A percentile compares a stretch with the other conserved stretches of the same genome.
Evolutionary conservation across 2,888 invertebrate genomes (phyloP).

Genomic region (Sesia bembeciformis): DNA sequence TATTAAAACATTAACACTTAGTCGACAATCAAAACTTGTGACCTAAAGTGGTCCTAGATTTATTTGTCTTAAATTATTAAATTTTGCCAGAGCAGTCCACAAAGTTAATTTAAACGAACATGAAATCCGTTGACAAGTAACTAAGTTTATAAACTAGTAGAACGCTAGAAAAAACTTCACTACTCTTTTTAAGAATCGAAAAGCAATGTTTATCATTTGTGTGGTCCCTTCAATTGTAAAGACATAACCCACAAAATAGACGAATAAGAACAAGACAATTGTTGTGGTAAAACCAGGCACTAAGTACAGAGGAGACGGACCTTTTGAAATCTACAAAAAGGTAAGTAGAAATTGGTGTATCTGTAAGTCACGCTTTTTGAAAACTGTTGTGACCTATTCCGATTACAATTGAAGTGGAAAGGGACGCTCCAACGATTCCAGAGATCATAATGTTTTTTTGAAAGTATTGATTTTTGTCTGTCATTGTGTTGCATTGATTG

Average conservation of each 20-base stretch:
- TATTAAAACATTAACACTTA: too few relatives aligned
- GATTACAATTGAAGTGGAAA: constrained; percentile 46
- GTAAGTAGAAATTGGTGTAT: not conserved
- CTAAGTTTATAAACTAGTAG: too few relatives aligned
- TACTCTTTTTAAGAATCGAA: constrained; percentile 15
- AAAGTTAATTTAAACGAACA: too few relatives aligned
- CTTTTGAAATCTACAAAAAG: not conserved
- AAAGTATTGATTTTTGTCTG: constrained; percentile 8
- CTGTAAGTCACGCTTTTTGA: constrained; percentile 44
- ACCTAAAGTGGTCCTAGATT: too few relatives aligned
- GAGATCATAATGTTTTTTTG: constrained; percentile 25
- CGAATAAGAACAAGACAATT: too few relatives aligned
- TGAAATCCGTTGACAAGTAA: too few relatives aligned
- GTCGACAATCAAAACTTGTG: too few relatives aligned
- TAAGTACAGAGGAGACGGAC: too few relatives aligned
- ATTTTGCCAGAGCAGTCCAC: too few relatives aligned
- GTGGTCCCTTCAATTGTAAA: constrained; percentile 20
- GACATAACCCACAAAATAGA: constrained; percentile 1
- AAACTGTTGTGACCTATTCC: constrained; percentile 18
- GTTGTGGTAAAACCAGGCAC: too few relatives aligned
- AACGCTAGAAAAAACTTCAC: constrained; percentile 2
- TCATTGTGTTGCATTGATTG: constrained; percentile 6
- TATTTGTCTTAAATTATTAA: too few relatives aligned
- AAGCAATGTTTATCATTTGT: constrained; percentile 33
- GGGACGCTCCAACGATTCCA: constrained; percentile 39